These are phyloP conservation scores for Chrysopilus asiliformis DNA, from an alignment of 2,888 invertebrate species.

Conservation along the genomic window DNA sequence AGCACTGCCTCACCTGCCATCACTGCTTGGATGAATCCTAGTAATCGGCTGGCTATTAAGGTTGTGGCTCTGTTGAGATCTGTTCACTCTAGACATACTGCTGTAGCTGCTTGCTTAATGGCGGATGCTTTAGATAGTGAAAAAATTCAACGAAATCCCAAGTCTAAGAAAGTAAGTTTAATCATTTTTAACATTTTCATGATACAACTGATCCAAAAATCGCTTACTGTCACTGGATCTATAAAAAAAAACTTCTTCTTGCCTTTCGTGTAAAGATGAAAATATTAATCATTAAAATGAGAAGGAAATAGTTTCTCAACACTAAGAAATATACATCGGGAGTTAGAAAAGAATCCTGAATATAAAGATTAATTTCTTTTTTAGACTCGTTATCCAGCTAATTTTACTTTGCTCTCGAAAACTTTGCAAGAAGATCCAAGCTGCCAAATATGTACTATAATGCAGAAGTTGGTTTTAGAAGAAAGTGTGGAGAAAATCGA, in stretches of 20 bases:
- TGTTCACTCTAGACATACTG: constrained; percentile 65
- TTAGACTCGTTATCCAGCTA: constrained; percentile 74
- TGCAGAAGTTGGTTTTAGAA: constrained; percentile 70
- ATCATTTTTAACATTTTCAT: background rate
- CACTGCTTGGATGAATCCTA: constrained; percentile 96
- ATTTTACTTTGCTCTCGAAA: constrained; percentile 73
- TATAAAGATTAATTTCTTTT: constrained; percentile 1
- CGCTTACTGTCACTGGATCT: too few relatives aligned
- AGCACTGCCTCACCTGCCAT: constrained; percentile 94
- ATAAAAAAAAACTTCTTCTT: too few relatives aligned
- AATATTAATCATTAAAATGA: background rate
- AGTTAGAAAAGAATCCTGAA: constrained; percentile 4
- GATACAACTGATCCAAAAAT: background rate
- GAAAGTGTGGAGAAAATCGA: constrained; percentile 67
- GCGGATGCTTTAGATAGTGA: constrained; percentile 84
- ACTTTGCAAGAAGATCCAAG: constrained; percentile 92
- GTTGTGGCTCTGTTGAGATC: constrained; percentile 69
- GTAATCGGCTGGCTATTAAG: constrained; percentile 76
- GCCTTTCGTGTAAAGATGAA: background rate
- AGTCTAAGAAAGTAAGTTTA: constrained; percentile 33
- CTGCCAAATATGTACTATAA: constrained; percentile 79
- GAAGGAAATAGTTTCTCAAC: too few relatives aligned
- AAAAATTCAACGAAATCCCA: constrained; percentile 43
- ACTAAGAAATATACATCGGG: too few relatives aligned
- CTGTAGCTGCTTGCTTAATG: constrained; percentile 89